Conservation (phyloP, 2,797 vertebrate genomes). For the Cirrhinus molitorella region DNA sequence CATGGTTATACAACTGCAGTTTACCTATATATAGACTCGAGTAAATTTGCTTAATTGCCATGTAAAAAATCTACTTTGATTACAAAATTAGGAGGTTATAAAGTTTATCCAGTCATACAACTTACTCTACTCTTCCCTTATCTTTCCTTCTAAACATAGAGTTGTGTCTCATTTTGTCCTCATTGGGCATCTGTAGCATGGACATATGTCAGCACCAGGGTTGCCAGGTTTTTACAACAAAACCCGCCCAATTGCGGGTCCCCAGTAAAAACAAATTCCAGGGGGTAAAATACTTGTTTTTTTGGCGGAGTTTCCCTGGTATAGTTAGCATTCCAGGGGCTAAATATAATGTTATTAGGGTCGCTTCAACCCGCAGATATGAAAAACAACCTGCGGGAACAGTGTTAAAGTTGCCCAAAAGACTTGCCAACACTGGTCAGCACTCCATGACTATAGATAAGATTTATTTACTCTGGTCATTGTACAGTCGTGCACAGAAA, state of each 20-base stretch:
- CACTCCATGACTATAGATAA: background rate
- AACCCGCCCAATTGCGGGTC: no score
- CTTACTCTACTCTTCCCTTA: background rate
- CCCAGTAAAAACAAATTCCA: no score
- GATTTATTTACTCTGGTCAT: background rate
- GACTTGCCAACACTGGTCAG: background rate
- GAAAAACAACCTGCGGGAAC: no score
- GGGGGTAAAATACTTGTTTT: no score
- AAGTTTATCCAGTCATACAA: background rate
- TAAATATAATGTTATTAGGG: no score
- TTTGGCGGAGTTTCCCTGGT: no score
- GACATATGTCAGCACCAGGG: background rate
- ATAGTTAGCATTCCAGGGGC: no score
- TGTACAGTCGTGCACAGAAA: background rate
- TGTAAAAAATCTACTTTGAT: background rate
- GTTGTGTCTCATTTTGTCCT: slow-evolving; percentile 29
- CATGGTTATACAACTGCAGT: background rate
- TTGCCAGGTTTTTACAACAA: no score
- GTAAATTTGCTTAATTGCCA: background rate
- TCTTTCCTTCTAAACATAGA: background rate
- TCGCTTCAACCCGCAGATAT: no score
- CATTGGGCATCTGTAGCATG: slow-evolving; percentile 17
- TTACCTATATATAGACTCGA: background rate
- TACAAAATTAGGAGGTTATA: background rate
- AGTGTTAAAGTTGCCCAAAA: no score